A percentile compares a stretch with the other conserved stretches of the same genome.
phyloP scores from a whole-genome alignment of 2,797 vertebrate species.

The Scarus forsteni region DNA sequence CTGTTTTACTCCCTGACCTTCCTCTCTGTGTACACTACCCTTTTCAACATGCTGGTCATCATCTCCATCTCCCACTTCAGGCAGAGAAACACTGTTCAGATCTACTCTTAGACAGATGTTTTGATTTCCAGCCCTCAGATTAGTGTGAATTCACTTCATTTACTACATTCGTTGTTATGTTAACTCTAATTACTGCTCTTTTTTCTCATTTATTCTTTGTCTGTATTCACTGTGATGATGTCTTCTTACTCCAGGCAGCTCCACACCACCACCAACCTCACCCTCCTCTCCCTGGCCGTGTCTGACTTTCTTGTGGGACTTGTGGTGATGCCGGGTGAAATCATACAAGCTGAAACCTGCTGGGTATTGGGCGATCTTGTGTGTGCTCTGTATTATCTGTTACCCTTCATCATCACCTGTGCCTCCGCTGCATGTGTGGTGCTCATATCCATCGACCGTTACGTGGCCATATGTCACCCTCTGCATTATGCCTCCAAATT shows the following conservation, averaged over 20 bases:
- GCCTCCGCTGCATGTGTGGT: not conserved
- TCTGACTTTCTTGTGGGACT: conserved; percentile 28
- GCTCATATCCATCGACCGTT: conserved; percentile 8
- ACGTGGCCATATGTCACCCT: conserved; percentile 6
- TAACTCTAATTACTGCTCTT: not conserved
- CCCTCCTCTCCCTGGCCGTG: conserved; percentile 31
- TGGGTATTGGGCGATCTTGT: conserved; percentile 13
- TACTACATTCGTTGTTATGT: not conserved
- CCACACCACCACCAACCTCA: conserved; percentile 26
- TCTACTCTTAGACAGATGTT: not conserved
- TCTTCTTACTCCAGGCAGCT: conserved; percentile 30
- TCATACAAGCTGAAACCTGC: conserved; percentile 5
- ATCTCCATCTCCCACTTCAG: conserved; percentile 26
- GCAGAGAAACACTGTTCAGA: conserved; percentile 1
- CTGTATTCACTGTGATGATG: not conserved
- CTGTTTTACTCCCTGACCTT: conserved; percentile 2
- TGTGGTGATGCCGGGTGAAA: conserved; percentile 14
- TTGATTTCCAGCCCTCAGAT: not conserved
- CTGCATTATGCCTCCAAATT: conserved; percentile 8
- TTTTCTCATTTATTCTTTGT: not conserved
- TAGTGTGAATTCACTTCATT: not conserved
- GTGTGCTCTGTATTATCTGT: conserved; percentile 4
- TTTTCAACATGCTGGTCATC: conserved; percentile 16
- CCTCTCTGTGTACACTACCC: not conserved
- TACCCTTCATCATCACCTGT: not conserved